Base-by-base conservation (phyloP, 2,113 vertebrate genomes). In the Festucalex cinctus region DNA sequence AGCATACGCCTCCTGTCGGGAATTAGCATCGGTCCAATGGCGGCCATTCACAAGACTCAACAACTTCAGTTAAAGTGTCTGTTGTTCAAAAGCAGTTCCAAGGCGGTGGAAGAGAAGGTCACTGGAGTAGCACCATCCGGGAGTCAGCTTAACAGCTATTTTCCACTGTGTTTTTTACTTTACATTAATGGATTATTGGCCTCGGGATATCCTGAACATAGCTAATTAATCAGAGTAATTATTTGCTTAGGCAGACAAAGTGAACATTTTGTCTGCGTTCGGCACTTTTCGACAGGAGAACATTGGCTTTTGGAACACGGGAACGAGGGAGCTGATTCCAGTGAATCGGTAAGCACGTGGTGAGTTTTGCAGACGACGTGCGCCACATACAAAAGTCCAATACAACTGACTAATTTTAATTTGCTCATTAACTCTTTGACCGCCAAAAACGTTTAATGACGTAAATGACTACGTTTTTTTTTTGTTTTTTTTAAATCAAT, bases 221-320 rank as follows among this genome's bases (percentile, higher is more conserved):
- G 84, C 82, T 90, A 90, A 92, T 92, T 91, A 91, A 90, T 90
- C 76, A 71, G 84, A 85, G 89, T 90, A 91, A 91, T 89, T 91
- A 92, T 91, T 92, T 92, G 90, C 90, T 92, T 91, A 91, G 86
- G 86, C 88, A 78, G 86, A 91, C 86, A 90, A 90, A 91, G 88
- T 89, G 85, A 83, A 80, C 58, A 69, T 87, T 91, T 89, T 90
- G 88, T 89, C 86, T 82, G 83, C 78, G 74, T 85, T 87, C 77
- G 74, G 85, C 89, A 90, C 68, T 90, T 91, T 90, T 83, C 75
- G 74, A 85, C 78, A 76, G 83, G 70, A 82, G 84, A 88, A 89
- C 88, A 88, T 81, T 79, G 83, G 76, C 84, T 90, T 84, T 78
- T 63, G 58, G 58, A 36, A 20, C 58, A 12, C 32, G 60, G 49